A percentile compares a stretch with the other conserved stretches of the same genome.
phyloP scores from a whole-genome alignment of 2,888 invertebrate genomes.

The Muscina levida region DNA sequence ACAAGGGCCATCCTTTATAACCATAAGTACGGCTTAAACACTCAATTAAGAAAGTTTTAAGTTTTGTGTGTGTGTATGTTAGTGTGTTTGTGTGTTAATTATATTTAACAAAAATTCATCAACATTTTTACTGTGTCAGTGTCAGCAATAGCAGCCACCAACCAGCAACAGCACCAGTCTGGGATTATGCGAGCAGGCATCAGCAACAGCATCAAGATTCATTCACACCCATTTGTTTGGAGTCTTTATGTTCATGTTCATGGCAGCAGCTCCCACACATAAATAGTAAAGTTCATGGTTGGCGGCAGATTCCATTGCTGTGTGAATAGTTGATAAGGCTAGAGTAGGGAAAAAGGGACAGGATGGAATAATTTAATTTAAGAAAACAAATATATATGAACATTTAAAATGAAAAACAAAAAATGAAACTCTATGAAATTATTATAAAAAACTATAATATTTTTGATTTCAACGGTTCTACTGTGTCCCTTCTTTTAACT shows the following conservation, averaged over 20 bases:
- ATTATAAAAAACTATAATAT: too few relatives aligned
- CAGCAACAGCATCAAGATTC: neutral
- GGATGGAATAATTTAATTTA: too few relatives aligned
- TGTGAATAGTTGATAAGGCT: too few relatives aligned
- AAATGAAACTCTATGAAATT: too few relatives aligned
- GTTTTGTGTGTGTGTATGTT: too few relatives aligned
- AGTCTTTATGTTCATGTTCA: neutral
- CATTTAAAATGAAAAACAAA: too few relatives aligned
- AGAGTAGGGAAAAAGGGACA: too few relatives aligned
- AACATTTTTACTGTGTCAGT: constrained; percentile 19
- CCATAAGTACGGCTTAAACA: constrained; percentile 20
- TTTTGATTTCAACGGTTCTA: too few relatives aligned
- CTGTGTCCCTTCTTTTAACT: too few relatives aligned
- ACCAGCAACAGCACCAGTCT: neutral
- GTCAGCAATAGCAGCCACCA: neutral
- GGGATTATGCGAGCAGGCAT: neutral
- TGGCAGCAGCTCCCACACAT: neutral
- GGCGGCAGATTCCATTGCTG: too few relatives aligned
- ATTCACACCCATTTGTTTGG: neutral
- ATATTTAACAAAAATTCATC: constrained; percentile 9
- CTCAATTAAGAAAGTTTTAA: constrained; percentile 23
- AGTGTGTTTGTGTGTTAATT: neutral
- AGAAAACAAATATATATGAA: too few relatives aligned
- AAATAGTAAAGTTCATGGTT: neutral
- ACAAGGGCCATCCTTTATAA: too few relatives aligned